Percentiles rank a stretch among this genome's conserved stretches.
Conservation (phyloP, 2,797 vertebrate species). For the Eulemur mongoz region DNA sequence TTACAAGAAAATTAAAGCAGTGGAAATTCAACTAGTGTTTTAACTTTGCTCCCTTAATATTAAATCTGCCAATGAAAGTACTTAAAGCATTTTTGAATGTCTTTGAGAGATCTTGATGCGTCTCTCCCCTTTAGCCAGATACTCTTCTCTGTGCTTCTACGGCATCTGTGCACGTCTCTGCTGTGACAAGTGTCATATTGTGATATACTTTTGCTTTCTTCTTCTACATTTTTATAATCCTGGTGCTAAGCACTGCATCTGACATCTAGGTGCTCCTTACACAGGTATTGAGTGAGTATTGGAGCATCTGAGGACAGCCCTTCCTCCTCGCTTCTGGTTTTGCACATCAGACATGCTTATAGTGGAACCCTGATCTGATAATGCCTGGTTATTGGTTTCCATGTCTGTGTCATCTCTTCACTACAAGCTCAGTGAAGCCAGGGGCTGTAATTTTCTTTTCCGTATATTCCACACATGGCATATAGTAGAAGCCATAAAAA, state of each 20-base stretch:
- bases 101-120: background rate
- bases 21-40: background rate
- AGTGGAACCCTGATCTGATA: background rate
- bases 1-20: background rate
- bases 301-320: too few species aligned
- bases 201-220: background rate
- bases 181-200: background rate
- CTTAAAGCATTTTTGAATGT: background rate
- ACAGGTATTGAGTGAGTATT: background rate
- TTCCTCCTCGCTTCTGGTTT: background rate
- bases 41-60: too few species aligned
- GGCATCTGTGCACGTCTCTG: background rate
- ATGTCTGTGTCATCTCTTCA: background rate
- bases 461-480: background rate
- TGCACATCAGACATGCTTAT: too few species aligned
- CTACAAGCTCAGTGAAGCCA: background rate
- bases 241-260: background rate
- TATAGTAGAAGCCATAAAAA: background rate
- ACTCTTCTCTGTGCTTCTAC: rapidly evolving
- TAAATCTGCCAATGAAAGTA: background rate
- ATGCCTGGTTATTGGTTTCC: background rate
- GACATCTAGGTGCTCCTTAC: too few species aligned
- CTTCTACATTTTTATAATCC: background rate
- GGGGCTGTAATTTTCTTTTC: background rate
- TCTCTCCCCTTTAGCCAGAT: too few species aligned